These are phyloP conservation scores for Sebastes ruberrimus DNA, from an alignment of 2,797 vertebrate genomes.

Conservation along the genomic window DNA sequence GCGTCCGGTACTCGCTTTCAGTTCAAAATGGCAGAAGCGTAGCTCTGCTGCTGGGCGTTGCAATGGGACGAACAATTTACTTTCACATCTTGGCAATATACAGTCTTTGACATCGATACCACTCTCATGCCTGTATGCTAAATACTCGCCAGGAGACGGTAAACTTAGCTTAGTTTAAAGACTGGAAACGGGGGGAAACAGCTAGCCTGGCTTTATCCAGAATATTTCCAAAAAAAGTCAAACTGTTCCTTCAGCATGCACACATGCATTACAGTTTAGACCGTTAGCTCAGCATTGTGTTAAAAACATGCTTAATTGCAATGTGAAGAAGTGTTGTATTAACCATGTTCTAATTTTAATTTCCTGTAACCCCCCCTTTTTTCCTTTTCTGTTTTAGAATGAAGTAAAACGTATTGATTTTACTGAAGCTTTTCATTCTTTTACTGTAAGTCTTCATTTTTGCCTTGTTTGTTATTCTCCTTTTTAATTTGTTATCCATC, in stretches of 20 bases:
- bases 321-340: conserved; percentile 73
- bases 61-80: too few relatives aligned
- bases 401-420: conserved; percentile 92
- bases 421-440: conserved; percentile 91
- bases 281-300: conserved; percentile 19
- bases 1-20: too few relatives aligned
- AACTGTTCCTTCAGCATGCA: neutral
- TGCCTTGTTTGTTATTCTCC: conserved; percentile 78
- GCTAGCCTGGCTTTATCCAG: neutral
- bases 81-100: too few relatives aligned
- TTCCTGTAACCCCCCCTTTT: conserved; percentile 80
- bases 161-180: neutral
- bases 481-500: conserved; percentile 73
- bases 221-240: neutral
- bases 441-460: conserved; percentile 88
- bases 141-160: neutral
- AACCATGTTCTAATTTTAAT: conserved; percentile 81
- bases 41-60: too few relatives aligned
- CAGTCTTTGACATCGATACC: neutral
- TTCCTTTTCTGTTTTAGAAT: conserved; percentile 85
- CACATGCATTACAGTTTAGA: neutral
- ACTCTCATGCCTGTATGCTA: neutral
- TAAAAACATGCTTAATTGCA: conserved; percentile 67
- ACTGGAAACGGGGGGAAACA: too few relatives aligned
- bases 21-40: too few relatives aligned